Evolutionary conservation across 2,888 invertebrate species (phyloP).

Genomic region (Rhopalosiphum nymphaeae): DNA sequence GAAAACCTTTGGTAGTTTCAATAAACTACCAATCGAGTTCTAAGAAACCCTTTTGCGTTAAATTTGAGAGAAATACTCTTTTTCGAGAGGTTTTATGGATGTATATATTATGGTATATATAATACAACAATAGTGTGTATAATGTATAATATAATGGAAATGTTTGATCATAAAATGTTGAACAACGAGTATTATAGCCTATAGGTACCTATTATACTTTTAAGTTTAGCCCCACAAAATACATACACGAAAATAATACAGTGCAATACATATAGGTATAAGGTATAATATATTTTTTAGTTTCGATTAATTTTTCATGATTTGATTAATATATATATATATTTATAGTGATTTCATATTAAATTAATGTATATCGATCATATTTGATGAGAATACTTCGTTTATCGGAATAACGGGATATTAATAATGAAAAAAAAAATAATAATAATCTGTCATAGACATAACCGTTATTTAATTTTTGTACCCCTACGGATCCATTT

Average conservation of each 20-base stretch:
- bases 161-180: constrained; percentile 17
- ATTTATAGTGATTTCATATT: not conserved
- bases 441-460: constrained; percentile 10
- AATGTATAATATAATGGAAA: not conserved
- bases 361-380: not conserved
- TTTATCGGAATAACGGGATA: not conserved
- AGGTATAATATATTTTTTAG: not conserved
- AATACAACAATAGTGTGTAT: constrained; percentile 7
- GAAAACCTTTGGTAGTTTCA: constrained; percentile 4
- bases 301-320: not conserved
- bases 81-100: not conserved
- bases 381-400: not conserved
- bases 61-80: not conserved
- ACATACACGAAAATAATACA: not conserved
- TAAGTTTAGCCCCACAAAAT: not conserved
- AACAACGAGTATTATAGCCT: not conserved
- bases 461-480: constrained; percentile 5
- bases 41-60: not conserved
- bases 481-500: not conserved
- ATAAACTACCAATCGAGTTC: constrained; percentile 14
- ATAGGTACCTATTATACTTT: not conserved
- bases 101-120: not conserved
- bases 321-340: not conserved
- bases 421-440: not conserved
- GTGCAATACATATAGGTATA: not conserved